These are phyloP conservation scores for Australoheros facetus DNA, from an alignment of 2,797 vertebrate genomes.

Conservation along the genomic window DNA sequence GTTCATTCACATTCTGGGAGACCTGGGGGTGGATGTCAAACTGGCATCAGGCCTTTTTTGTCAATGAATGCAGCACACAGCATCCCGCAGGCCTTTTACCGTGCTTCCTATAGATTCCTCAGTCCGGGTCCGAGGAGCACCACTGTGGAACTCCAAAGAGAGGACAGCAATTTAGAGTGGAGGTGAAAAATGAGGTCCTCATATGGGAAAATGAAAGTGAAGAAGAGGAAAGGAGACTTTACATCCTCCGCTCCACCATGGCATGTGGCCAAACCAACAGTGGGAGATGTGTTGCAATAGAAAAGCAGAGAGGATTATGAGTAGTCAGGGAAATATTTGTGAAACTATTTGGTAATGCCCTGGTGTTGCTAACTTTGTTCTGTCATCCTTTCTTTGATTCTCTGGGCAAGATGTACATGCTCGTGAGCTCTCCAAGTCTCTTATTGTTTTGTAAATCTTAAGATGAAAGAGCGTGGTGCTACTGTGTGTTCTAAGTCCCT, in stretches of 20 bases:
- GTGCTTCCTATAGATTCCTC: constrained; percentile 63
- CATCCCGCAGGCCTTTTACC: constrained; percentile 72
- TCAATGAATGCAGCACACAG: constrained; percentile 67
- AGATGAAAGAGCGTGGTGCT: constrained; percentile 40
- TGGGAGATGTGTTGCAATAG: constrained; percentile 50
- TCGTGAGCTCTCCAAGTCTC: constrained; percentile 39
- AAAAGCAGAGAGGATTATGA: constrained; percentile 56
- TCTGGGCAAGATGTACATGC: constrained; percentile 39
- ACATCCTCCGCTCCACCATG: constrained; percentile 44
- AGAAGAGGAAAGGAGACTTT: constrained; percentile 52
- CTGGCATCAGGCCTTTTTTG: constrained; percentile 73
- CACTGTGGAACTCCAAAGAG: constrained; percentile 49
- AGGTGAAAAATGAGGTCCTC: constrained; percentile 73
- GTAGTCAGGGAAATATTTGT: constrained; percentile 45
- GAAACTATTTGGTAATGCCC: constrained; percentile 51
- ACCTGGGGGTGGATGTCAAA: constrained; percentile 79
- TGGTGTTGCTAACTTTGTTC: constrained; percentile 48
- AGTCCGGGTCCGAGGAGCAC: constrained; percentile 51
- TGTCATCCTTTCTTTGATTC: constrained; percentile 31
- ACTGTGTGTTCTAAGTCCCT: constrained; percentile 58
- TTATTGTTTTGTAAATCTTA: constrained; percentile 73
- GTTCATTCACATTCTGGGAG: constrained; percentile 83
- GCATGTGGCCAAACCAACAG: constrained; percentile 44
- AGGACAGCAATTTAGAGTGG: constrained; percentile 59
- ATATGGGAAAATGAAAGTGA: constrained; percentile 51